Percentiles rank a stretch among this genome's conserved stretches.
These are phyloP conservation scores for Muntiacus reevesi DNA, from an alignment of 2,113 vertebrate species.

Conservation along the genomic window DNA sequence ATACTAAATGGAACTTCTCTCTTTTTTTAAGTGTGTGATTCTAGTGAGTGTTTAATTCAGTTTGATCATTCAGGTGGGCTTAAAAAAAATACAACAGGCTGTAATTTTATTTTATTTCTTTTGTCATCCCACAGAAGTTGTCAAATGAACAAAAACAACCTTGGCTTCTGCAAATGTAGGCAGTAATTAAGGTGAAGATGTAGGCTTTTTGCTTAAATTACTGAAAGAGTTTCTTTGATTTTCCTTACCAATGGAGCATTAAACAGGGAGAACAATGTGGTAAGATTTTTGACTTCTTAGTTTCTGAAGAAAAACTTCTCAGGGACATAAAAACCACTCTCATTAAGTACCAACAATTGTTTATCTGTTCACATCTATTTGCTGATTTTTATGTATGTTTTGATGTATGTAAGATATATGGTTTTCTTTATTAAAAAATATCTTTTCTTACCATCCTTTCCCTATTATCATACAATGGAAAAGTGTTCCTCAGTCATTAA, in stretches of 20 bases:
- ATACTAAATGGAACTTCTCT: not conserved
- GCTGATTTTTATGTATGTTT: not conserved
- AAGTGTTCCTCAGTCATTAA: not conserved
- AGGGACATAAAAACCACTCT: conserved; percentile 1
- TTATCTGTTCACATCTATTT: not conserved
- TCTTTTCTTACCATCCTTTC: not conserved
- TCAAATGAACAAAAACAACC: not conserved
- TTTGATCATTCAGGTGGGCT: not conserved
- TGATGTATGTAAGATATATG: not conserved
- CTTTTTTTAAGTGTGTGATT: not conserved
- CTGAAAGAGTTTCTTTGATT: not conserved
- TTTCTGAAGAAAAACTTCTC: not conserved
- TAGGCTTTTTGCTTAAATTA: conserved; percentile 35
- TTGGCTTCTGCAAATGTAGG: not conserved
- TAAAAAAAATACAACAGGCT: not conserved
- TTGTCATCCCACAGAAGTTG: conserved; percentile 33
- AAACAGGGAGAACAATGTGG: not conserved
- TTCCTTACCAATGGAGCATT: not conserved
- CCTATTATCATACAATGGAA: conserved; percentile 12
- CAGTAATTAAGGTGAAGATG: conserved; percentile 12
- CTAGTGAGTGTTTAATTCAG: conserved; percentile 19
- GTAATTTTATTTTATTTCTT: not conserved
- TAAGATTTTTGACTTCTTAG: not conserved
- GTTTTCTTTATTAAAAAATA: not conserved
- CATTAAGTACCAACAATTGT: not conserved